Conservation (phyloP, 2,797 vertebrate genomes). For the Gila robusta region DNA sequence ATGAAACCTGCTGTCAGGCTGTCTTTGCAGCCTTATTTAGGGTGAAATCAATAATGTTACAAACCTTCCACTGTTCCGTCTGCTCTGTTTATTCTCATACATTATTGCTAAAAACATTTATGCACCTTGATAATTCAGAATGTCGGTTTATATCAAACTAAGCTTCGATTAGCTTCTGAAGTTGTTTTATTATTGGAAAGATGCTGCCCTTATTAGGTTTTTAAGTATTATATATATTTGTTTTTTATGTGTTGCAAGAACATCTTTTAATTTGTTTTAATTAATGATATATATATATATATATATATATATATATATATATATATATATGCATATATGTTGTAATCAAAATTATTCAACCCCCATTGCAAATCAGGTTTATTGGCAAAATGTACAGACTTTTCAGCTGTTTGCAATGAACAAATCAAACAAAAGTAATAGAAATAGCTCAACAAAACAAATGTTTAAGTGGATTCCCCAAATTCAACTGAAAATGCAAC, state of each 20-base stretch:
- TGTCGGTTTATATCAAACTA: conserved; percentile 1
- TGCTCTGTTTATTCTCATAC: neutral
- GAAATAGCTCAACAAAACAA: too few relatives aligned
- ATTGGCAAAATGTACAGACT: too few relatives aligned
- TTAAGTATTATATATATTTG: neutral
- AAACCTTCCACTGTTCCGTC: neutral
- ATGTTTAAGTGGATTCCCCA: too few relatives aligned
- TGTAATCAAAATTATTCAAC: too few relatives aligned
- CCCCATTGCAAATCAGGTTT: too few relatives aligned
- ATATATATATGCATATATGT: too few relatives aligned
- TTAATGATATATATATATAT: too few relatives aligned
- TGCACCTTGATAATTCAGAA: conserved; percentile 17
- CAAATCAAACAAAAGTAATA: too few relatives aligned
- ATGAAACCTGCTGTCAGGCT: neutral
- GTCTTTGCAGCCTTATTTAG: neutral
- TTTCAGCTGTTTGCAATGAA: too few relatives aligned
- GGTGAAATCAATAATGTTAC: neutral
- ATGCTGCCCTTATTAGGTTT: neutral
- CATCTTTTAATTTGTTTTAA: neutral
- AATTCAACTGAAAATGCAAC: too few relatives aligned
- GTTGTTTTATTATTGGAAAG: neutral
- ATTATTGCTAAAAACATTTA: neutral
- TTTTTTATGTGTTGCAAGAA: neutral
- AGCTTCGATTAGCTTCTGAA: neutral
- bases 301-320: too few relatives aligned